Base-by-base conservation (phyloP, 1,140 invertebrate species). In the Ips typographus region DNA sequence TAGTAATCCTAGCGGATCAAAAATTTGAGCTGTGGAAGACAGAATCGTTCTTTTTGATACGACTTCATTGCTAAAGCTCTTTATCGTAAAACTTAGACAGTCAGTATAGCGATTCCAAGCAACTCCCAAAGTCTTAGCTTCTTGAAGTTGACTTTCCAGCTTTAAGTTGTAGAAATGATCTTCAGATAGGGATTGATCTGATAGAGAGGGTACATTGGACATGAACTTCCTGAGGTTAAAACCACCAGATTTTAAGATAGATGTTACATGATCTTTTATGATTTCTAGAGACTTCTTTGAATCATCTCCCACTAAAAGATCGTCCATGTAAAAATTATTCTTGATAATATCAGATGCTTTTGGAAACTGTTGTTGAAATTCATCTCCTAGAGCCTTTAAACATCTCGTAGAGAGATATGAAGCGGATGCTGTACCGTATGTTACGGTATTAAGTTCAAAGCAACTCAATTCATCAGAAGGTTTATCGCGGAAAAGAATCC, bases 1-100 rank as follows among this genome's bases (percentile, higher is more conserved):
- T 8, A 68, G 7, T 41, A 43, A 53, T 1, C 65, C 57, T 8
- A 60, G 37, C 47, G 65, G 65, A 7, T 68, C 65, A 55, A 51
- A 68, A 22, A 22, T 22, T 22, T 22, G 22, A 22, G 22, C 22
- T 22, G 22, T 22, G 22, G 22, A 22, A 22, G 22, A 22, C 22
- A 22, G 22, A 22, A 22, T 22, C 22, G 22, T 22, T 22, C 22
- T 22, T 22, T 22, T 22, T 22, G 22, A 22, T 22, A 22, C 22
- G 22, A 22, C 22, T 22, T 22, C 22, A 22, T 22, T 22, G 22
- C 22, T 22, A 22, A 22, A 22, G 22, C 22, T 22, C 22, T 22
- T 22, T 22, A 22, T 22, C 22, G 22, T 22, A 22, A 22, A 22
- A 22, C 22, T 22, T 22, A 22, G 22, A 22, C 22, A 22, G 22